Evolutionary conservation across 2,888 invertebrate species (phyloP).

Genomic region (Eupithecia insigniata): DNA sequence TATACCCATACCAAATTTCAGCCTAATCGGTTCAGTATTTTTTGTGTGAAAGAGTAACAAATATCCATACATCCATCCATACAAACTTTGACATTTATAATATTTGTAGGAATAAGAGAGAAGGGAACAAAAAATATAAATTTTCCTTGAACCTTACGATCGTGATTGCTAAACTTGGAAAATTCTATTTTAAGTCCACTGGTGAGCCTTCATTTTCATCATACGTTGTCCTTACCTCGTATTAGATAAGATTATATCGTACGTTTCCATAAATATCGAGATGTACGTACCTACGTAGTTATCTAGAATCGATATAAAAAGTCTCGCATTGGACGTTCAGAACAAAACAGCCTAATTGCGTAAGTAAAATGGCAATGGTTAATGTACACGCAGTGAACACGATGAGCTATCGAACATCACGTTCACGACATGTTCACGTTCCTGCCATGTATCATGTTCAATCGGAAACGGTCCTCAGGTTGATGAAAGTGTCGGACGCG

Average conservation of each 20-base stretch:
- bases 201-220: neutral
- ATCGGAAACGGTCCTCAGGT: neutral
- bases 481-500: neutral
- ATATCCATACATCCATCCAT: no score
- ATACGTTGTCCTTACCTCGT: no score
- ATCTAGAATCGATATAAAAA: no score
- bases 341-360: neutral
- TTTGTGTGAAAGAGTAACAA: no score
- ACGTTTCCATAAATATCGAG: neutral
- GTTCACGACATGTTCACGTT: slow-evolving; percentile 10
- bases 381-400: neutral
- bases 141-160: no score
- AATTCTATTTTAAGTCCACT: neutral
- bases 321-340: neutral
- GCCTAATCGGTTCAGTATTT: no score
- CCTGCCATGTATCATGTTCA: slow-evolving; percentile 1
- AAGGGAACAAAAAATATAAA: no score
- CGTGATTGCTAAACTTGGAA: neutral
- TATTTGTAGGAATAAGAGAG: no score
- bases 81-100: no score
- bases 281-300: no score
- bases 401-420: slow-evolving; percentile 11
- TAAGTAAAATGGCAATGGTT: slow-evolving; percentile 8
- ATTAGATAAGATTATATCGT: neutral
- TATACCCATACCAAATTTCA: no score